phyloP scores from a whole-genome alignment of 2,888 invertebrate species.

The Andrena flavipes region DNA sequence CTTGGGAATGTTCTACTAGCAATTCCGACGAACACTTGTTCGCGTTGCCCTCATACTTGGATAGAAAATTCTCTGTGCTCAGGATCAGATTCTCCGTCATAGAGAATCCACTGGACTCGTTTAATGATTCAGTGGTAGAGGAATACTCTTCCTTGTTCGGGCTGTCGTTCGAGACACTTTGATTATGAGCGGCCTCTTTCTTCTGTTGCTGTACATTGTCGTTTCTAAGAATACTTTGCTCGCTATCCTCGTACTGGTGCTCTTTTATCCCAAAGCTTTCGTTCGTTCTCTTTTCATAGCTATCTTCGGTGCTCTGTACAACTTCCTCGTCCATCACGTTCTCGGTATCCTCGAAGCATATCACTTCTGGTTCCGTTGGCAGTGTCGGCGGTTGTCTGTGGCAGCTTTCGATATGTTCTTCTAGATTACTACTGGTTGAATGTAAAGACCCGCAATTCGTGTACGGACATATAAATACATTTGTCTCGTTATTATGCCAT shows the following conservation, averaged over 20 bases:
- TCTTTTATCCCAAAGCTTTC: conserved; percentile 34
- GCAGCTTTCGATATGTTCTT: conserved; percentile 82
- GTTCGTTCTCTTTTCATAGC: conserved; percentile 57
- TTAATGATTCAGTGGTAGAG: conserved; percentile 67
- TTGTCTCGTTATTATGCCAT: conserved; percentile 83
- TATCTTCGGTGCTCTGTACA: conserved; percentile 69
- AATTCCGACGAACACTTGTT: conserved; percentile 52
- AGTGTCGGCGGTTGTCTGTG: conserved; percentile 81
- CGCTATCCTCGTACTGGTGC: conserved; percentile 43
- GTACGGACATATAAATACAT: conserved; percentile 82
- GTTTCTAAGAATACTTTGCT: conserved; percentile 58
- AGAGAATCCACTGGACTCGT: conserved; percentile 72
- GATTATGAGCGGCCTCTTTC: conserved; percentile 67
- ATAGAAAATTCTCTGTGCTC: conserved; percentile 79
- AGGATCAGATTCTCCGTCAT: conserved; percentile 77
- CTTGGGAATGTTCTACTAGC: conserved; percentile 72
- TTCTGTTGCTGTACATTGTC: conserved; percentile 66
- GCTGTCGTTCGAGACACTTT: conserved; percentile 53
- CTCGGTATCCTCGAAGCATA: conserved; percentile 80
- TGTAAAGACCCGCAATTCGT: conserved; percentile 82
- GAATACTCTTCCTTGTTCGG: conserved; percentile 66
- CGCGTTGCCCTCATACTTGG: conserved; percentile 69
- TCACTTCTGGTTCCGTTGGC: conserved; percentile 82
- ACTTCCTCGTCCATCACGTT: conserved; percentile 77
- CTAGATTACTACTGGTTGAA: conserved; percentile 78